These are phyloP conservation scores for Protodeltote pygarga DNA, from an alignment of 2,888 invertebrate genomes.

Conservation along the genomic window DNA sequence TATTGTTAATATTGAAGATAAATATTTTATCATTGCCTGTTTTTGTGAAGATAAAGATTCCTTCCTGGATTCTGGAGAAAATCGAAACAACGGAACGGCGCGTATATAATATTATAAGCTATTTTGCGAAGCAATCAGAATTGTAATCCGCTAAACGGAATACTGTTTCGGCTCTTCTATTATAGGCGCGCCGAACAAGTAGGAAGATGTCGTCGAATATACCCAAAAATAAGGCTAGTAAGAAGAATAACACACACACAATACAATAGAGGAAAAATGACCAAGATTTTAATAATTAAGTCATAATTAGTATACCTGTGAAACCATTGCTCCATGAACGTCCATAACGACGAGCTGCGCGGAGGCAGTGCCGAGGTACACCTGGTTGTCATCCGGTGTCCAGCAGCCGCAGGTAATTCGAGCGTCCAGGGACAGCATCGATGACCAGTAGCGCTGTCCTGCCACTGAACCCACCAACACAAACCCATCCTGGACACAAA, in stretches of 20 bases:
- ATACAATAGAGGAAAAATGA: not conserved
- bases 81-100: no score
- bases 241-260: not conserved
- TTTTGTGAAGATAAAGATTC: no score
- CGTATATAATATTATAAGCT: no score
- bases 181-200: no score
- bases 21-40: no score
- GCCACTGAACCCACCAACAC: conserved; percentile 99
- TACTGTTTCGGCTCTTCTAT: no score
- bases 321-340: conserved; percentile 98
- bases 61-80: no score
- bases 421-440: conserved; percentile 97
- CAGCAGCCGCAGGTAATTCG: conserved; percentile 98
- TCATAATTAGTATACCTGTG: conserved; percentile 85
- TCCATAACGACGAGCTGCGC: conserved; percentile 99
- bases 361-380: conserved; percentile 97
- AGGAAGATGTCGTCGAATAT: no score
- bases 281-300: not conserved
- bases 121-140: no score
- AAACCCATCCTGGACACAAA: conserved; percentile 93
- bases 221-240: no score
- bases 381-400: conserved; percentile 99
- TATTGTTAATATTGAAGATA: no score
- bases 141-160: no score
- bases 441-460: conserved; percentile 99